Percentiles rank a stretch among this genome's conserved stretches.
Conservation (phyloP, 1,140 invertebrate species). For the Steinernema feltiae region DNA sequence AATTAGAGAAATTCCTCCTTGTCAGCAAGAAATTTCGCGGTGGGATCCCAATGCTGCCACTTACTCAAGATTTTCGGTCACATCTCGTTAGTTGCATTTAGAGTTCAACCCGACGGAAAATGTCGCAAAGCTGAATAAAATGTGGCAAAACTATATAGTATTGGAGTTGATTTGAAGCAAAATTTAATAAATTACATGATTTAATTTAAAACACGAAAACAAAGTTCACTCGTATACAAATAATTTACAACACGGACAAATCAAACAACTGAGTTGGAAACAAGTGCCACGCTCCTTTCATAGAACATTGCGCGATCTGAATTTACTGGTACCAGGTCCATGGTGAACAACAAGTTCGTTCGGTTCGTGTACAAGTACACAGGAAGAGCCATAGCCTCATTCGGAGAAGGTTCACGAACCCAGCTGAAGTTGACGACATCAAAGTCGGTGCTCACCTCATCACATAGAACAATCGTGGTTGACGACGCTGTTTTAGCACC, state of each 20-base stretch:
- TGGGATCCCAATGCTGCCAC: too few species aligned
- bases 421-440: conserved; percentile 43
- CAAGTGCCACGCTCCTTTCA: conserved; percentile 83
- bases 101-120: too few species aligned
- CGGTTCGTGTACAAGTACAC: conserved; percentile 94
- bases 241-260: too few species aligned
- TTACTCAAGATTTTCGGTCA: too few species aligned
- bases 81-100: too few species aligned
- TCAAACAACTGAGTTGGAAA: conserved; percentile 35
- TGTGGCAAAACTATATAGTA: neutral
- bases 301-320: conserved; percentile 85
- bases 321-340: conserved; percentile 79
- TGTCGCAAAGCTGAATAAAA: too few species aligned
- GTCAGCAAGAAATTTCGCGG: too few species aligned
- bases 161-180: neutral
- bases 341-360: conserved; percentile 85
- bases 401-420: conserved; percentile 40
- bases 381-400: conserved; percentile 72
- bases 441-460: conserved; percentile 36
- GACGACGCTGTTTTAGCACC: conserved; percentile 34
- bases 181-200: conserved; percentile 12
- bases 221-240: neutral
- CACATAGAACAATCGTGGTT: conserved; percentile 32
- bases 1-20: too few species aligned
- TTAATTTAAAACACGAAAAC: neutral